Evolutionary conservation across 64 coral and sea anemone genomes (phyloP).

Genomic region (Catalaphyllia jardinei): DNA sequence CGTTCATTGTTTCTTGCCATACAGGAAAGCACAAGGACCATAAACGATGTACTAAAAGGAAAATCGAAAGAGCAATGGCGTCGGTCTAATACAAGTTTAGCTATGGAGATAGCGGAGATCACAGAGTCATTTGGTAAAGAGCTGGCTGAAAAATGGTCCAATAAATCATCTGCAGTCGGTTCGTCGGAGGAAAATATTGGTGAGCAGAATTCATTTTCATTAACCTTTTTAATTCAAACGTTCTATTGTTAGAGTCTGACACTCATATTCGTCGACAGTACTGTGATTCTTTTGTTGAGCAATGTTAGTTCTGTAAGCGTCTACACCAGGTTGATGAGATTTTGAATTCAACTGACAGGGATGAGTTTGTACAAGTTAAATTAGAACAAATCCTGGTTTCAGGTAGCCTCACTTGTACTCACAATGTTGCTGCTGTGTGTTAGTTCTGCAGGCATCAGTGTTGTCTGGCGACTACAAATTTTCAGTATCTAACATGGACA

Average conservation of each 20-base stretch:
- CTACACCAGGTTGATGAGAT: not conserved
- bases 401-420: not conserved
- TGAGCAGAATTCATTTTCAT: not conserved
- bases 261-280: too few species aligned
- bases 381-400: too few species aligned
- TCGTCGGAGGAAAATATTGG: not conserved
- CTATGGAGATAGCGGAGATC: conserved; percentile 31
- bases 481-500: not conserved
- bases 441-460: conserved; percentile 27
- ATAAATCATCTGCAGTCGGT: not conserved
- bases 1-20: not conserved
- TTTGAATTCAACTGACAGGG: not conserved
- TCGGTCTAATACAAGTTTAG: not conserved
- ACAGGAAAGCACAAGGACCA: not conserved
- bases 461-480: not conserved
- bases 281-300: too few species aligned
- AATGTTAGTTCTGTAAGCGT: too few species aligned
- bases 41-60: conserved; percentile 2
- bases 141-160: conserved; percentile 2
- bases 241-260: too few species aligned
- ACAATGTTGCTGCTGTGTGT: not conserved
- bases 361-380: too few species aligned
- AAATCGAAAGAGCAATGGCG: not conserved
- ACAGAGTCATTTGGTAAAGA: conserved; percentile 42
- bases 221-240: not conserved